Conservation (phyloP, 2,113 vertebrate species). For the Rallus limicola region DNA sequence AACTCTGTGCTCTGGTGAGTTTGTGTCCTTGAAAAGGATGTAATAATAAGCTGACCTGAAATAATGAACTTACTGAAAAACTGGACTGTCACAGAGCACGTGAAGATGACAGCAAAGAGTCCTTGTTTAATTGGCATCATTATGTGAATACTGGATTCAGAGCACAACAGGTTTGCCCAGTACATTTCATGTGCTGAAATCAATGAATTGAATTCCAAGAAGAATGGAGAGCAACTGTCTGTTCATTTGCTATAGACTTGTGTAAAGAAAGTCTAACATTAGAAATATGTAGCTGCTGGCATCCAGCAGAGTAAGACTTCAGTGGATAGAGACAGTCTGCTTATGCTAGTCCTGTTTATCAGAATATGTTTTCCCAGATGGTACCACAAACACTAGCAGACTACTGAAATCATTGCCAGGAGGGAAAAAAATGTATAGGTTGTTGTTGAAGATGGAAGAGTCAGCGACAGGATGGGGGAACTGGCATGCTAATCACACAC, state of each 20-base stretch:
- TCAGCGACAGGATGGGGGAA: not conserved
- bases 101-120: not conserved
- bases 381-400: not conserved
- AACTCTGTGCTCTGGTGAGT: not conserved
- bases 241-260: not conserved
- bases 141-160: not conserved
- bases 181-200: not conserved
- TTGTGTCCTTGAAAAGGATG: not conserved
- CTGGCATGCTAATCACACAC: not conserved
- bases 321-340: not conserved
- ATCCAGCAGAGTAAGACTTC: not conserved
- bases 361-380: slow-evolving; percentile 17
- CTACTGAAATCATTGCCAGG: not conserved
- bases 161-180: not conserved
- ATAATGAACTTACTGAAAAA: not conserved
- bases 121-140: not conserved
- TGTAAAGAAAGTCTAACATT: not conserved
- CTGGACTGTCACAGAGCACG: not conserved
- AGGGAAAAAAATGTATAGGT: not conserved
- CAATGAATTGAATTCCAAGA: not conserved
- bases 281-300: not conserved
- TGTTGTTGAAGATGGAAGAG: not conserved
- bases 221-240: not conserved
- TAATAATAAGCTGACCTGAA: not conserved
- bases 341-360: not conserved